phyloP scores from a whole-genome alignment of 2,888 invertebrate genomes.

The Rosalia funebris region DNA sequence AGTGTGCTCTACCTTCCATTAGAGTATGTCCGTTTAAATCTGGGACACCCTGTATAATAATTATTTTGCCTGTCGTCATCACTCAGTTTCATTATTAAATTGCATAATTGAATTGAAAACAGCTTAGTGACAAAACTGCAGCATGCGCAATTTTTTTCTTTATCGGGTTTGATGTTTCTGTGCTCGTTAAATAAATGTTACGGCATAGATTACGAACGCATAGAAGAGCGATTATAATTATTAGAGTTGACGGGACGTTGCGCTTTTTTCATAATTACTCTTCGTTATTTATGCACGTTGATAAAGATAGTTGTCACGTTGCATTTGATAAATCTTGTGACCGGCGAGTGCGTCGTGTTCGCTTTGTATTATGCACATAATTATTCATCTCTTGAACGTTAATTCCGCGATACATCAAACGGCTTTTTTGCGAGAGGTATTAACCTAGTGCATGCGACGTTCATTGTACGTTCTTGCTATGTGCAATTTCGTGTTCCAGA shows the following conservation, averaged over 20 bases:
- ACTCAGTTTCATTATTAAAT: too few relatives aligned
- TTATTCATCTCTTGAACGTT: constrained; percentile 43
- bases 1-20: too few relatives aligned
- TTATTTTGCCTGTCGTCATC: too few relatives aligned
- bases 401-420: constrained; percentile 42
- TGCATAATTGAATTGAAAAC: too few relatives aligned
- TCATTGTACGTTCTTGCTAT: constrained; percentile 33
- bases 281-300: constrained; percentile 22
- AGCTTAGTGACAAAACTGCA: too few relatives aligned
- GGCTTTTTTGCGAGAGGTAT: constrained; percentile 30
- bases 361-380: constrained; percentile 35
- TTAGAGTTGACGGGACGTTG: constrained; percentile 7
- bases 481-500: constrained; percentile 37
- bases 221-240: constrained; percentile 11
- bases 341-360: constrained; percentile 16
- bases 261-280: constrained; percentile 20
- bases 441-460: constrained; percentile 28
- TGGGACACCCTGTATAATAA: too few relatives aligned
- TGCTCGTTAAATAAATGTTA: constrained; percentile 8
- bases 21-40: too few relatives aligned
- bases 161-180: not conserved
- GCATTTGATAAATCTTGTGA: constrained; percentile 25
- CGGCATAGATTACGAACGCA: constrained; percentile 14
- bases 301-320: constrained; percentile 27
- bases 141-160: too few relatives aligned